Conservation (phyloP, 2,797 vertebrate species). For the Miichthys miiuy region DNA sequence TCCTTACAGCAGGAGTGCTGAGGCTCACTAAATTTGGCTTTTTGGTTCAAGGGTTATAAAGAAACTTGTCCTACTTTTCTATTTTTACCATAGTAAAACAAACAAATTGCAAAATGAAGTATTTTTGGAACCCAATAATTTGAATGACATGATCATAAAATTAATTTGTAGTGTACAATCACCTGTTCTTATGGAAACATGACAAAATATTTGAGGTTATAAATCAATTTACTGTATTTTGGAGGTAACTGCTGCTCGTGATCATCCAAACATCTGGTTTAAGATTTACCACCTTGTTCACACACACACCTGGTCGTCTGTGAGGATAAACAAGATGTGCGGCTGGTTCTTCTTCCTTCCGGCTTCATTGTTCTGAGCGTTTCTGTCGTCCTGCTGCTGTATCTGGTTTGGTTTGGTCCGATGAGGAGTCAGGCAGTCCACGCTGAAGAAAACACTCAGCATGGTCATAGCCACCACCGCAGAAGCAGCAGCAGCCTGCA, state of each 20-base stretch:
- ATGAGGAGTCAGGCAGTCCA: constrained; percentile 88
- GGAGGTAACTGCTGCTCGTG: neutral
- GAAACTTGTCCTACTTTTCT: too few species aligned
- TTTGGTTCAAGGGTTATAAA: too few species aligned
- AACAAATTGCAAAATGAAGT: too few species aligned
- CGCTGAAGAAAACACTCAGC: constrained; percentile 84
- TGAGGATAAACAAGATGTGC: constrained; percentile 96
- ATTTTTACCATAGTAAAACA: too few species aligned
- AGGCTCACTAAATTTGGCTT: too few species aligned
- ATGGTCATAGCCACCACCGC: constrained; percentile 79
- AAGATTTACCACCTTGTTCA: neutral
- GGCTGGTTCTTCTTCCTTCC: constrained; percentile 81
- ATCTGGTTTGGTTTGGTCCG: constrained; percentile 82
- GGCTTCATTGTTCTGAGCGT: constrained; percentile 48
- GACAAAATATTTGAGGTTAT: neutral
- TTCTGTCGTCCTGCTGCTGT: constrained; percentile 57
- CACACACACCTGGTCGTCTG: constrained; percentile 89
- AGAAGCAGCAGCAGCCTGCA: constrained; percentile 78
- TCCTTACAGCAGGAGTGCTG: too few species aligned
- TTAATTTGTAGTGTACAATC: neutral
- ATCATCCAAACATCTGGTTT: neutral
- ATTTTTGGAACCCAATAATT: too few species aligned
- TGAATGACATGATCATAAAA: too few species aligned
- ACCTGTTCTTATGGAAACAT: neutral
- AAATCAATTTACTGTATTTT: neutral